phyloP scores from a whole-genome alignment of 2,888 invertebrate species.

The Pristionchus entomophagus region DNA sequence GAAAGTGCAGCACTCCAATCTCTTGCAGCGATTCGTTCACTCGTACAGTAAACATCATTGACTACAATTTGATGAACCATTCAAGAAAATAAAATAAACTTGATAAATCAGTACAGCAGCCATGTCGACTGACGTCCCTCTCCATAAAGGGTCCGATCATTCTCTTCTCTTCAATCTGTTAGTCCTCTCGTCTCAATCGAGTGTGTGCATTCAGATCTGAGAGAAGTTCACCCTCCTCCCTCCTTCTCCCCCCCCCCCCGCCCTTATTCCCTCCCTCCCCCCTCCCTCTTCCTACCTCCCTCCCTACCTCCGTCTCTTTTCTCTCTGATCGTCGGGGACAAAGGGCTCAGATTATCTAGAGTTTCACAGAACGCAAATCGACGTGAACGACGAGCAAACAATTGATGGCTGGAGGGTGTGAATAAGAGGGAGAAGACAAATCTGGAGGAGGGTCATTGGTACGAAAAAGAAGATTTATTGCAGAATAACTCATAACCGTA shows the following conservation, averaged over 20 bases:
- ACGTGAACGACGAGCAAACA: constrained; percentile 34
- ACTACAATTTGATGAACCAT: no score
- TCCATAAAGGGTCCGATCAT: no score
- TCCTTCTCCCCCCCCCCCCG: neutral
- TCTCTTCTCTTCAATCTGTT: constrained; percentile 8
- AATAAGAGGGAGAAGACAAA: neutral
- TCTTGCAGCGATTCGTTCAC: no score
- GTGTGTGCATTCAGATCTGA: neutral
- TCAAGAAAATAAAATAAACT: no score
- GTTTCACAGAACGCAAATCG: constrained; percentile 39
- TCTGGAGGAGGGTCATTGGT: neutral
- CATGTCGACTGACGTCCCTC: no score
- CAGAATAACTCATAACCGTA: no score
- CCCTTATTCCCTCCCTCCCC: neutral
- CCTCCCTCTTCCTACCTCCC: neutral
- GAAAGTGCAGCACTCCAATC: no score
- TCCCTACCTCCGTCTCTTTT: neutral
- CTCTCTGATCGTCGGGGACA: neutral
- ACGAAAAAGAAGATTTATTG: no score
- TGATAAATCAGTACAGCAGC: no score
- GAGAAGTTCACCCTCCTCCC: neutral
- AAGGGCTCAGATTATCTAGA: constrained; percentile 18
- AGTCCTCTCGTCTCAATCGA: neutral
- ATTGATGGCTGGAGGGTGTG: neutral
- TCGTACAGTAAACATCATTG: no score